Evolutionary conservation across 1,140 invertebrate genomes (phyloP).

Genomic region (Chironomus striatipennis): DNA sequence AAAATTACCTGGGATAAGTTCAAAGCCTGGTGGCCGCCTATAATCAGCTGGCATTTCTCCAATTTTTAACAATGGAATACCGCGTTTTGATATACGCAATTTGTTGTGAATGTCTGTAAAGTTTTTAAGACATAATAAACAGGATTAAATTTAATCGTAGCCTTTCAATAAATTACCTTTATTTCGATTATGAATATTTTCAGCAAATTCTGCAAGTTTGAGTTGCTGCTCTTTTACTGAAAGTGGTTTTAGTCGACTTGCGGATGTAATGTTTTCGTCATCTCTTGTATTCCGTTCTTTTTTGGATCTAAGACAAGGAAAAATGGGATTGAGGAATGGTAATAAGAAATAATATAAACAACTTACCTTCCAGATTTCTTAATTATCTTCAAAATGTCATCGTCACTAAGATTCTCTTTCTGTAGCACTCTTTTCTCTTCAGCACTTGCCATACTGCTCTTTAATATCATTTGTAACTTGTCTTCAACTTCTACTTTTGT

Average conservation of each 20-base stretch:
- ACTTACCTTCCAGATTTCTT: constrained; percentile 36
- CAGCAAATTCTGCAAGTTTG: constrained; percentile 25
- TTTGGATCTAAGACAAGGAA: no score
- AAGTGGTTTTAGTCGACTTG: background rate
- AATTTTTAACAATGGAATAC: constrained; percentile 46
- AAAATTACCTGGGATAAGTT: constrained; percentile 46
- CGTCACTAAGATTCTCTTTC: constrained; percentile 36
- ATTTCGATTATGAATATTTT: constrained; percentile 25
- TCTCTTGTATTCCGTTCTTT: background rate
- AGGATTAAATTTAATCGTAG: constrained; percentile 25
- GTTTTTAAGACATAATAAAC: background rate
- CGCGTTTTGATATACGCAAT: constrained; percentile 53
- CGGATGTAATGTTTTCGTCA: background rate
- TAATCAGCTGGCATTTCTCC: constrained; percentile 48
- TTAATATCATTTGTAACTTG: constrained; percentile 50
- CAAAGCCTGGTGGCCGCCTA: constrained; percentile 50
- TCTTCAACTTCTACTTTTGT: constrained; percentile 48
- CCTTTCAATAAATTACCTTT: background rate
- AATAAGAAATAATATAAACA: background rate
- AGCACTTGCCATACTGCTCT: constrained; percentile 39
- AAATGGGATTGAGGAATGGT: no score
- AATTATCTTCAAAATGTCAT: constrained; percentile 39
- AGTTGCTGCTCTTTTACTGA: constrained; percentile 24
- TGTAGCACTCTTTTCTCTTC: constrained; percentile 31
- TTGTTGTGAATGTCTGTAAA: constrained; percentile 52